Percentiles rank a stretch among this genome's conserved stretches.
Evolutionary conservation across 2,888 invertebrate genomes (phyloP).

Genomic region (Agapetus fuscipes): DNA sequence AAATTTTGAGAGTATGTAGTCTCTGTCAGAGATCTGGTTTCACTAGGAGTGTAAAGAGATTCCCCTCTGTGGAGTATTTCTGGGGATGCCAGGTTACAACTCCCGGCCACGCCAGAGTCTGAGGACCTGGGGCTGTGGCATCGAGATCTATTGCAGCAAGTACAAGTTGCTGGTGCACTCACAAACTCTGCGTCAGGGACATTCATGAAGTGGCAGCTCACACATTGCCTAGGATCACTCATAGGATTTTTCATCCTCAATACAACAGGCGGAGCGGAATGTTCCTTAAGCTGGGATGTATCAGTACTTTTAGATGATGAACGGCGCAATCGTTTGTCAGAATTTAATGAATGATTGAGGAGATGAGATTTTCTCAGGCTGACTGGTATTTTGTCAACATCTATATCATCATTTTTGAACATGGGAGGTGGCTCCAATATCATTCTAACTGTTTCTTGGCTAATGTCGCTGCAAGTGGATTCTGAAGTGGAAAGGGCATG

Average conservation of each 20-base stretch:
- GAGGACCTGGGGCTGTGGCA: slow-evolving; percentile 66
- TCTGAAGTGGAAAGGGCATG: slow-evolving; percentile 14
- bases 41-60: slow-evolving; percentile 31
- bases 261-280: slow-evolving; percentile 7
- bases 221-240: slow-evolving; percentile 15
- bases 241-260: slow-evolving; percentile 6
- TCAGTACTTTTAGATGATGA: slow-evolving; percentile 41
- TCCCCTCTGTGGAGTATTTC: slow-evolving; percentile 41
- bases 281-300: slow-evolving; percentile 6
- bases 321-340: slow-evolving; percentile 46
- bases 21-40: slow-evolving; percentile 24
- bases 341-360: slow-evolving; percentile 47
- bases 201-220: slow-evolving; percentile 16
- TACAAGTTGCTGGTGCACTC: slow-evolving; percentile 29
- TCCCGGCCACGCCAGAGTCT: slow-evolving; percentile 79
- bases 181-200: slow-evolving; percentile 11
- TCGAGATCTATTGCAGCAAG: slow-evolving; percentile 51
- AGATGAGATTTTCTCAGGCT: slow-evolving; percentile 29
- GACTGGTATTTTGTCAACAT: slow-evolving; percentile 29
- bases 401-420: slow-evolving; percentile 44
- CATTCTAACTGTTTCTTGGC: slow-evolving; percentile 28
- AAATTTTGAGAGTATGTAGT: slow-evolving; percentile 9
- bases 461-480: slow-evolving; percentile 12
- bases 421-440: slow-evolving; percentile 48
- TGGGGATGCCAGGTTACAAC: slow-evolving; percentile 64